Evolutionary conservation across 30 jellyfish, hydroid and myxozoan species (phyloP), one percentile per base, ranked within the genome.

Genomic region (Hydractinia echinata): DNA sequence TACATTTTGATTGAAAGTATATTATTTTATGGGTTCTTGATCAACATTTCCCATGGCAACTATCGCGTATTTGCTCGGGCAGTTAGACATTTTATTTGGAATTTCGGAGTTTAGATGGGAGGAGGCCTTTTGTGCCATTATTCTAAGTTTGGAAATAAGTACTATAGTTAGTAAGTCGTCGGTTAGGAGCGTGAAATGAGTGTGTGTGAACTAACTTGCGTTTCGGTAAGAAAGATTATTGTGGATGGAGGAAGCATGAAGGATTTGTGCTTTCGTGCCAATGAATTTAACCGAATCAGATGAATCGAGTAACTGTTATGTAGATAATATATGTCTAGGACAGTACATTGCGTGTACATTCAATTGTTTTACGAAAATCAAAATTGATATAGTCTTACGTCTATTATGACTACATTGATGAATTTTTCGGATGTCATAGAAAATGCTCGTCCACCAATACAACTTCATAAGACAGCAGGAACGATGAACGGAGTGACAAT

Each of bases 371-470:
- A 73, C n/a, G 99, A 94, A 67, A 85, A 94, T 86, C 79, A 94
- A 64, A 85, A 88, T 97, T 1, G 97, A 81, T 18, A 94, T 89
- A 76, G 96, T 94, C 61, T 94, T 94, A 21, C 99, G 82, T 76
- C n/a, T n/a, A n/a, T n/a, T n/a, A n/a, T n/a, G n/a, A n/a, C n/a
- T n/a, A n/a, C n/a, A n/a, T 94, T 97, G 19, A 94, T 95, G 86
- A 96, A 89, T 87, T 85, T 88, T 73, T 94, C 99, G 10, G 99
- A 96, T 56, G 97, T 21, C 69, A 94, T 62, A 77, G 89, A 73
- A 84, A 88, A 94, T 56, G 89, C 99, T 10, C 99, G 97, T 67
- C 89, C 96, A 87, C 89, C 97, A n/a, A n/a, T n/a, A n/a, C n/a
- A n/a, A n/a, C n/a, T n/a, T n/a, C n/a, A n/a, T n/a, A n/a, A n/a